Percentiles rank a stretch among this genome's conserved stretches.
phyloP scores from a whole-genome alignment of 2,113 vertebrate species.

The Grammomys surdaster region DNA sequence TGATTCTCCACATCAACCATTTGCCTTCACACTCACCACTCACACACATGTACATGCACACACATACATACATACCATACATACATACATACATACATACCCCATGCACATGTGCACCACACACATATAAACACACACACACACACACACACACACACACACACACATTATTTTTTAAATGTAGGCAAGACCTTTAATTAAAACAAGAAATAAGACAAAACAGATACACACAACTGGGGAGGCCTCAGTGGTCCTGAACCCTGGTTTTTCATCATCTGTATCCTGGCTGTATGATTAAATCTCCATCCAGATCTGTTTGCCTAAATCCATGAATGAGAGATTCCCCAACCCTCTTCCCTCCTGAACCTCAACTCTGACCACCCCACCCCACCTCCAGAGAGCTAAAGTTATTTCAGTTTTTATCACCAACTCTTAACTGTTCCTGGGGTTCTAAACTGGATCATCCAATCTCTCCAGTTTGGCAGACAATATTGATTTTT shows the following conservation, averaged over 20 bases:
- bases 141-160: not conserved
- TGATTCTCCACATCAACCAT: not conserved
- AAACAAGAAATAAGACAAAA: not conserved
- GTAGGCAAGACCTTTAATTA: not conserved
- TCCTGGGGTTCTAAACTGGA: slow-evolving; percentile 39
- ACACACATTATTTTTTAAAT: not conserved
- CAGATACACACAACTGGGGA: accelerated
- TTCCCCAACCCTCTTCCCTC: not conserved
- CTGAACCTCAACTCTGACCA: not conserved
- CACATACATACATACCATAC: not conserved
- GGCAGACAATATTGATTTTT: slow-evolving; percentile 72
- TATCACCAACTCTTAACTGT: slow-evolving; percentile 25
- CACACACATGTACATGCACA: too few relatives aligned
- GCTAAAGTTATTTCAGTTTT: slow-evolving; percentile 17
- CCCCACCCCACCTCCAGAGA: not conserved
- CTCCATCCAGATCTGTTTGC: not conserved
- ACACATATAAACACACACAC: not conserved
- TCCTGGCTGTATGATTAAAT: not conserved
- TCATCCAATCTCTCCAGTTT: slow-evolving; percentile 56
- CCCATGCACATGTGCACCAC: too few relatives aligned
- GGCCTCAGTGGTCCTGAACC: not conserved
- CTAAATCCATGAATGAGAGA: not conserved
- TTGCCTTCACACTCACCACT: not conserved
- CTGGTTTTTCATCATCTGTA: not conserved
- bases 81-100: not conserved